Percentiles rank a stretch among this genome's conserved stretches.
phyloP scores from a whole-genome alignment of 2,797 vertebrate genomes.

The Girardinus metallicus region DNA sequence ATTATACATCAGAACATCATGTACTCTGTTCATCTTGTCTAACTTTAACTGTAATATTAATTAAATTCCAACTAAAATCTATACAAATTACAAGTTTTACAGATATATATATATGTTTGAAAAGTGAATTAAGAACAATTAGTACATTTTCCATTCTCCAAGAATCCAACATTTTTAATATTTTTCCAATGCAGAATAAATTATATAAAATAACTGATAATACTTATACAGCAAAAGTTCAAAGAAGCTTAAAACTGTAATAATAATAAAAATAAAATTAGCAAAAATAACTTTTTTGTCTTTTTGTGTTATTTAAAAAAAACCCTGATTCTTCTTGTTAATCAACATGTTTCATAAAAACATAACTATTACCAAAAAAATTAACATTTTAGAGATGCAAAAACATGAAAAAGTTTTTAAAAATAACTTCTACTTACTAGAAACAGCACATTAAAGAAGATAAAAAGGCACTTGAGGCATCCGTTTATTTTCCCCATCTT shows the following conservation, averaged over 20 bases:
- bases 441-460: constrained; percentile 69
- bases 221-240: background rate
- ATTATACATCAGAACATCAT: background rate
- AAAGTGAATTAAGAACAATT: background rate
- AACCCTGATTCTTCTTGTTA: background rate
- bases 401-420: background rate
- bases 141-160: background rate
- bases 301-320: background rate
- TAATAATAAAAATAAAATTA: no score
- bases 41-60: background rate
- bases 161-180: background rate
- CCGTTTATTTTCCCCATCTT: constrained; percentile 71
- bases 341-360: background rate
- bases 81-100: background rate
- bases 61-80: background rate
- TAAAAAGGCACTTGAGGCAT: constrained; percentile 63
- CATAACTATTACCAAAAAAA: background rate
- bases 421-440: constrained; percentile 46
- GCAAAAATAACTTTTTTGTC: background rate
- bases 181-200: background rate
- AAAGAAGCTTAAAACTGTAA: background rate
- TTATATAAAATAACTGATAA: background rate
- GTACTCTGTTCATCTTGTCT: background rate
- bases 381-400: background rate
- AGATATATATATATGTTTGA: background rate